Evolutionary conservation across 2,113 vertebrate species (phyloP).

Genomic region (Cariama cristata): DNA sequence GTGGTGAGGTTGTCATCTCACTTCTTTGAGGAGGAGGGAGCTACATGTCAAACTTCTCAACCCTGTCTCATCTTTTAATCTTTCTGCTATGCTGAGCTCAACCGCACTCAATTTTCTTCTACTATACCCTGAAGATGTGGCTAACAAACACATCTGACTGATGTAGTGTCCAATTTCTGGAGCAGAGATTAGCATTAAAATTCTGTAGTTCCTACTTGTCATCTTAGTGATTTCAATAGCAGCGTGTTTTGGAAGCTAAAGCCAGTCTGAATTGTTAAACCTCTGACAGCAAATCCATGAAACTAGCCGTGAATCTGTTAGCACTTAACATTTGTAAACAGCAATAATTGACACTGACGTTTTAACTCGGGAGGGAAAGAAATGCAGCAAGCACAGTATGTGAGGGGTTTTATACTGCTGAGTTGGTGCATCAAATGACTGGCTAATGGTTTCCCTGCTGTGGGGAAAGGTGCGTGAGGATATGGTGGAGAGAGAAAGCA

Average conservation of each 20-base stretch:
- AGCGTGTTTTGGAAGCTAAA: constrained; percentile 14
- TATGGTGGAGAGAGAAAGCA: neutral
- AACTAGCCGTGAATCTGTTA: neutral
- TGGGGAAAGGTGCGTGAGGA: neutral
- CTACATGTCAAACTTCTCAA: neutral
- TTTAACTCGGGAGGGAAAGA: constrained; percentile 43
- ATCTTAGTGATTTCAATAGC: neutral
- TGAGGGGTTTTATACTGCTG: constrained; percentile 7
- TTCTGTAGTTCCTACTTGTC: neutral
- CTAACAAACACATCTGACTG: neutral
- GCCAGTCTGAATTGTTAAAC: neutral
- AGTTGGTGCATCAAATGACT: constrained; percentile 17
- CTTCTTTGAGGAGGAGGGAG: neutral
- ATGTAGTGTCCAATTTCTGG: neutral
- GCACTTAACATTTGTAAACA: constrained; percentile 21
- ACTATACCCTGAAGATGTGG: neutral
- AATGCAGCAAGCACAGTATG: neutral
- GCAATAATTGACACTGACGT: constrained; percentile 4
- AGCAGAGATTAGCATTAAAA: constrained; percentile 29
- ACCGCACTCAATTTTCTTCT: neutral
- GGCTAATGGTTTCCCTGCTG: constrained; percentile 66
- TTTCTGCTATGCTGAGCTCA: neutral
- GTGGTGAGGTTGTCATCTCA: neutral
- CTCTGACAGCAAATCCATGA: constrained; percentile 60
- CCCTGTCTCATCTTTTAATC: neutral